A percentile compares a stretch with the other conserved stretches of the same genome.
Conservation (phyloP, 2,888 invertebrate species). For the Ophion ventricosus region DNA sequence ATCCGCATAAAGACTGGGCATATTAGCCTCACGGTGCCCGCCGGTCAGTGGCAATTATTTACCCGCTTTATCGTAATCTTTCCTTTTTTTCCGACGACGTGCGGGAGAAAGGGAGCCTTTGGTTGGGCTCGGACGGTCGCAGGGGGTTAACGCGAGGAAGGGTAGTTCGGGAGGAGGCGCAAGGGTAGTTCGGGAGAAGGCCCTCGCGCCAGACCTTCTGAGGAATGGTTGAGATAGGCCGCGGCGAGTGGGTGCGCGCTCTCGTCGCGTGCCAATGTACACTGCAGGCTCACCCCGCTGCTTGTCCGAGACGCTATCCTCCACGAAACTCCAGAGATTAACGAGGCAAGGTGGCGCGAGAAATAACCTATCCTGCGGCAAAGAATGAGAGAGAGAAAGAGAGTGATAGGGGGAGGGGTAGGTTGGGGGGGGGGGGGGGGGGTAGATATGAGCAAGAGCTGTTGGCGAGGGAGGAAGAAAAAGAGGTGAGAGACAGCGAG, state of each 20-base stretch:
- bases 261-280: conserved; percentile 80
- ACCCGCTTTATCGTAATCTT: conserved; percentile 79
- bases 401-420: too few relatives aligned
- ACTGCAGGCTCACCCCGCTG: conserved; percentile 73
- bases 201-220: conserved; percentile 68
- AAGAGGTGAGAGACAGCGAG: conserved; percentile 31
- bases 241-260: conserved; percentile 46
- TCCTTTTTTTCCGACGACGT: conserved; percentile 71
- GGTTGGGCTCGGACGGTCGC: conserved; percentile 53
- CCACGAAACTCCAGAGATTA: conserved; percentile 80
- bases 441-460: conserved; percentile 50
- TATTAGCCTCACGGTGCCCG: conserved; percentile 71
- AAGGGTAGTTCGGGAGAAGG: conserved; percentile 36
- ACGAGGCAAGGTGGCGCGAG: conserved; percentile 80
- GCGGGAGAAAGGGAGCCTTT: conserved; percentile 75
- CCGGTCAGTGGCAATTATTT: conserved; percentile 78
- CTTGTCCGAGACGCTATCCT: conserved; percentile 78
- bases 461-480: conserved; percentile 25
- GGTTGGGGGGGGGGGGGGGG: conserved; percentile 29
- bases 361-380: conserved; percentile 77
- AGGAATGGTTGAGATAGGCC: conserved; percentile 80
- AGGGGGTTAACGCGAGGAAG: conserved; percentile 47
- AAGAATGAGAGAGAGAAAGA: conserved; percentile 54
- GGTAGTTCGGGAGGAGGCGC: conserved; percentile 34
- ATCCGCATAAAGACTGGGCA: conserved; percentile 45